These are phyloP conservation scores for Coturnix japonica DNA, from an alignment of 2,113 vertebrate species.

Conservation along the genomic window DNA sequence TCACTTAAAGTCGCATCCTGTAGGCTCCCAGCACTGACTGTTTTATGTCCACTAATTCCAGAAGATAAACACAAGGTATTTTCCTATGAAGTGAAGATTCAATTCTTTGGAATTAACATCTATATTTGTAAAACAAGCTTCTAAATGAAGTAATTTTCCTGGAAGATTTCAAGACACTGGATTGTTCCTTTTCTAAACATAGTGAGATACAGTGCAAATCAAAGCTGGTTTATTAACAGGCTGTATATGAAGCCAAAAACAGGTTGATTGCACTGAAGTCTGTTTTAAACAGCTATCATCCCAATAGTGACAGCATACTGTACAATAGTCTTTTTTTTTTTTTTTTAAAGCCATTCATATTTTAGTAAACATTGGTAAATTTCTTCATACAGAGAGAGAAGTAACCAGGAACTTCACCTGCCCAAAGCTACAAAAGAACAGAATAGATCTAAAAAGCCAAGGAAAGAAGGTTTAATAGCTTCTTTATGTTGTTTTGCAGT, in stretches of 20 bases:
- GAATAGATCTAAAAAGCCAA: background rate
- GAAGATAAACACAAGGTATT: slow-evolving; percentile 68
- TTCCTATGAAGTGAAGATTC: slow-evolving; percentile 53
- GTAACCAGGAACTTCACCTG: background rate
- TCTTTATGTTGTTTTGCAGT: background rate
- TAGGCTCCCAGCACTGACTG: slow-evolving; percentile 37
- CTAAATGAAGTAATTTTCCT: background rate
- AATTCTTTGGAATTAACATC: slow-evolving; percentile 42
- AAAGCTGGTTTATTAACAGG: background rate
- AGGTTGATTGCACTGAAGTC: slow-evolving; percentile 14
- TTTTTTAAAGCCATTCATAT: background rate
- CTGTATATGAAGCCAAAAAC: slow-evolving; percentile 7
- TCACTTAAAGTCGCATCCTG: background rate
- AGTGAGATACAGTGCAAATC: background rate
- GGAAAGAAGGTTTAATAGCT: background rate
- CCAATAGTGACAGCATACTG: background rate
- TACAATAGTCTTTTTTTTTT: background rate
- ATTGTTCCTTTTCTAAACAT: slow-evolving; percentile 58
- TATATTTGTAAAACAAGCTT: slow-evolving; percentile 56
- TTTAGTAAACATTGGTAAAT: background rate
- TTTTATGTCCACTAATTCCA: slow-evolving; percentile 56
- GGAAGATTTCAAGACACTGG: background rate
- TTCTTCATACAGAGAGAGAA: background rate
- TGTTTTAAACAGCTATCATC: slow-evolving; percentile 8
- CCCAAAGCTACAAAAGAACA: background rate